These are phyloP conservation scores for Drosophila testacea DNA, from an alignment of 2,888 invertebrate genomes.

Conservation along the genomic window DNA sequence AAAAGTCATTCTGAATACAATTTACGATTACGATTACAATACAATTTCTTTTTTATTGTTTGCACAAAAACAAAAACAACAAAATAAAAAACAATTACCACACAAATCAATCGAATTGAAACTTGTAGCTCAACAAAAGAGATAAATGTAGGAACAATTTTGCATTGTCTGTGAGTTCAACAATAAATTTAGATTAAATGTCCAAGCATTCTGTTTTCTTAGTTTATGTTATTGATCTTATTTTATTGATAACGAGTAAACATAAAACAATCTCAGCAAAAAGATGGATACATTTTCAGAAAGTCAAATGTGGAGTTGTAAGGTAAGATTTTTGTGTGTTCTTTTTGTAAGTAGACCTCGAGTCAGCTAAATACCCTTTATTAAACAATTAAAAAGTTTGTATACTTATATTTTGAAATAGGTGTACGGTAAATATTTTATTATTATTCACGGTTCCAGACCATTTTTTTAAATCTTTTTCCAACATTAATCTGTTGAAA, in stretches of 20 bases:
- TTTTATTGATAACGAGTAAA: background rate
- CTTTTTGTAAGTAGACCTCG: too few relatives aligned
- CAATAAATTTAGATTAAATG: conserved; percentile 65
- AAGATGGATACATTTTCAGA: background rate
- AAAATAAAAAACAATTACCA: conserved; percentile 31
- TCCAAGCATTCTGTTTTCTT: conserved; percentile 22
- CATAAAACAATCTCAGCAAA: background rate
- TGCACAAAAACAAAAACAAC: conserved; percentile 46
- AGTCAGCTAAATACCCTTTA: too few relatives aligned
- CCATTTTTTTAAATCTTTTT: too few relatives aligned
- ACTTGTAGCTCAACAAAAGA: conserved; percentile 42
- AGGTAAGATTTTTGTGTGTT: background rate
- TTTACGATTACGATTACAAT: conserved; percentile 52
- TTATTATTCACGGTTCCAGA: too few relatives aligned
- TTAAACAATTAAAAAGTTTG: too few relatives aligned
- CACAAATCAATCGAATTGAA: conserved; percentile 50
- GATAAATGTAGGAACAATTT: conserved; percentile 63
- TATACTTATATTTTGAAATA: too few relatives aligned
- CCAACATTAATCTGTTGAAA: too few relatives aligned
- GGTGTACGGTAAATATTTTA: too few relatives aligned
- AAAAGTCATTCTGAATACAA: conserved; percentile 43
- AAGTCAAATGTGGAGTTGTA: background rate
- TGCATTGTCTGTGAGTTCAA: conserved; percentile 51
- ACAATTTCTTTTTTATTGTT: conserved; percentile 33
- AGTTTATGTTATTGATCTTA: conserved; percentile 2